Conservation (phyloP, 2,888 invertebrate genomes). For the Lacanobia wlatinum region DNA sequence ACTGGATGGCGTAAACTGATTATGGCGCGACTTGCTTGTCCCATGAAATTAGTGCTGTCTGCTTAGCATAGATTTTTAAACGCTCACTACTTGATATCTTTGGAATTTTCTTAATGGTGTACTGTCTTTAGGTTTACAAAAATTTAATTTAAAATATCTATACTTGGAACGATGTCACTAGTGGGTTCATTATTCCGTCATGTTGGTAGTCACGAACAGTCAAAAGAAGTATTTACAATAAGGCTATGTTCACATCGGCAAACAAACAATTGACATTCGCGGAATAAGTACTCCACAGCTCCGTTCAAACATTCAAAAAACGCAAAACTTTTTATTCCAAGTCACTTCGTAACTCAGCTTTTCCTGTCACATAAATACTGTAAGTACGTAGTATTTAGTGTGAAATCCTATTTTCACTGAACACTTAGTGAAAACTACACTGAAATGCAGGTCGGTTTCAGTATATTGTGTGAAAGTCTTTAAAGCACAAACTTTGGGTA, state of each 20-base stretch:
- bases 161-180: no score
- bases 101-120: no score
- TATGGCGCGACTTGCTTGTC: no score
- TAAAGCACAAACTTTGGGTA: slow-evolving; percentile 30
- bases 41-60: no score
- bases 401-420: slow-evolving; percentile 6
- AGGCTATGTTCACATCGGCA: neutral
- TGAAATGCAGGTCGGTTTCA: slow-evolving; percentile 38
- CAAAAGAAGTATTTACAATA: neutral
- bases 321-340: neutral
- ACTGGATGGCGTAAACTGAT: no score
- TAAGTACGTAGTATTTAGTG: slow-evolving; percentile 22
- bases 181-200: neutral
- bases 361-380: neutral
- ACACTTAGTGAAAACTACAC: slow-evolving; percentile 31
- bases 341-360: neutral
- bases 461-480: slow-evolving; percentile 36
- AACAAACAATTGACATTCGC: neutral
- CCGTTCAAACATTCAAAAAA: neutral
- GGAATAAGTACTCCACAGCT: no score
- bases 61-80: no score
- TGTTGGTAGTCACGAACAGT: neutral
- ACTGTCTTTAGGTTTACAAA: no score
- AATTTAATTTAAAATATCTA: no score
- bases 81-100: no score